Evolutionary conservation across 2,888 invertebrate species (phyloP), one percentile per base, ranked within the genome.

Genomic region (Celastrina argiolus): DNA sequence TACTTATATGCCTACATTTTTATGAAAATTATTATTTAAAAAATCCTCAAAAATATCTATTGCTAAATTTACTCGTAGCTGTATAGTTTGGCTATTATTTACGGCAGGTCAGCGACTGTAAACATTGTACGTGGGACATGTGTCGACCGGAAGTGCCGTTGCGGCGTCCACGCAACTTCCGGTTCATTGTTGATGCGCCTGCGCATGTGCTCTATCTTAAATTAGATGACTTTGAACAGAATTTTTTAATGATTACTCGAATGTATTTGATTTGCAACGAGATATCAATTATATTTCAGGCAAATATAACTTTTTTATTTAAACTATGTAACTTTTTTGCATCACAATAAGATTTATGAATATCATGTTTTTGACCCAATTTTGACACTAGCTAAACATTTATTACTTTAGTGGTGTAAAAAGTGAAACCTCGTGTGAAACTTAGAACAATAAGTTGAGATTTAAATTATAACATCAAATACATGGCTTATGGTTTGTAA

Each of bases 81-180:
- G 31, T 3, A 31, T 31, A 6, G 5, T 31, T 31, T 42, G 45
- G 16, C 14, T 64, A 64, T 58, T 58, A 65, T 65, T 41, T 56
- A 58, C 58, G 65, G n/a, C 39, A 65, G 41, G 39, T 58, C 28
- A 51, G 22, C 51, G 51, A 51, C 22, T 22, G 51, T 51, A 51
- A 51, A 51, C 51, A 51, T 22, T 12, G 4, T 45, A 51, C 18
- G 45, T 45, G 45, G 45, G 45, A 51, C 51, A 51, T 51, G 75
- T 71, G 66, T 76, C 59, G 58, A 78, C 74, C 84, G 87, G 83
- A 87, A 83, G 82, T 80, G 79, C 83, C 73, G 71, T 71, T 71
- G 74, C 76, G 77, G 74, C 76, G 77, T 75, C 77, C 81, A 78
- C 78, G 81, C 79, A 83, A 85, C 84, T 81, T 88, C 86, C 88